phyloP scores from a whole-genome alignment of 1,140 invertebrate species.

The Frieseomelitta varia region DNA sequence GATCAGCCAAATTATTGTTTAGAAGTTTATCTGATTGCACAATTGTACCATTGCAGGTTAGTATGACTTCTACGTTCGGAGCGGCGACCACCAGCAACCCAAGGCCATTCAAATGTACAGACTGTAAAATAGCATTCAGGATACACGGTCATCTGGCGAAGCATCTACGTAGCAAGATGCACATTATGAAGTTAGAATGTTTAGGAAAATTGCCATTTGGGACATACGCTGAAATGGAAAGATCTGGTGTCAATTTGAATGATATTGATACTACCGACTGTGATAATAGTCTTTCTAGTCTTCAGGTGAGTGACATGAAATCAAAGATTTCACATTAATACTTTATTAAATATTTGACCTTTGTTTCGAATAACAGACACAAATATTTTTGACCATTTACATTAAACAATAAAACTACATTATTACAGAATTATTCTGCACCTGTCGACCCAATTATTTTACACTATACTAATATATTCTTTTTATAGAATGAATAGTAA shows the following conservation, averaged over 20 bases:
- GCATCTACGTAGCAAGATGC: constrained; percentile 97
- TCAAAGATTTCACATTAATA: background rate
- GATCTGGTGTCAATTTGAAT: constrained; percentile 93
- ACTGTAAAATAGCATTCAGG: constrained; percentile 97
- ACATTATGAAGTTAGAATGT: constrained; percentile 97
- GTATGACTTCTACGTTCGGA: constrained; percentile 93
- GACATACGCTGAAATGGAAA: constrained; percentile 97
- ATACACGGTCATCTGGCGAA: constrained; percentile 98
- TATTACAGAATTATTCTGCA: too few relatives aligned
- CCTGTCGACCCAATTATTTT: too few relatives aligned
- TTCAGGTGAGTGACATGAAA: constrained; percentile 83
- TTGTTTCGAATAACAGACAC: too few relatives aligned
- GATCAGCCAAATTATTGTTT: background rate
- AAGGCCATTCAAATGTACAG: constrained; percentile 95
- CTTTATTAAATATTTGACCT: background rate
- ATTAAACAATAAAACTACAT: too few relatives aligned
- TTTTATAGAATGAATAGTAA: too few relatives aligned
- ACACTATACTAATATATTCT: too few relatives aligned
- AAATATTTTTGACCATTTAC: too few relatives aligned
- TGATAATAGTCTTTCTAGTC: constrained; percentile 94
- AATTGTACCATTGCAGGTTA: constrained; percentile 77
- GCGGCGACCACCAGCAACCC: constrained; percentile 94
- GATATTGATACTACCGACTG: constrained; percentile 97
- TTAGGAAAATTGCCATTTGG: constrained; percentile 96
- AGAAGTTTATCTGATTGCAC: background rate